phyloP scores from a whole-genome alignment of 1,140 invertebrate genomes.

The Drosophila melanogaster region DNA sequence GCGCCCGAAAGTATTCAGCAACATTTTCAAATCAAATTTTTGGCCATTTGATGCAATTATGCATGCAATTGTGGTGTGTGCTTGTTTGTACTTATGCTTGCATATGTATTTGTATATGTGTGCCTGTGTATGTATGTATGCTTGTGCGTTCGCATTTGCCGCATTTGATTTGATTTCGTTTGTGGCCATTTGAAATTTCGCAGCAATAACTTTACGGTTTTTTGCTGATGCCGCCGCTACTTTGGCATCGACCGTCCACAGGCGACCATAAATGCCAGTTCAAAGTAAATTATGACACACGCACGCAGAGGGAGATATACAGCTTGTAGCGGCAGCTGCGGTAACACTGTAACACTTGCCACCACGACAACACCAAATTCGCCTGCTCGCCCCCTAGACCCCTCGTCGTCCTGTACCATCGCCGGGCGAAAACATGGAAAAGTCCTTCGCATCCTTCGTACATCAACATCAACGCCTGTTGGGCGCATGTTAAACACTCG shows the following conservation, averaged over 20 bases:
- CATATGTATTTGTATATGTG: neutral
- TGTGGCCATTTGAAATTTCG: conserved; percentile 47
- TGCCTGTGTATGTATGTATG: conserved; percentile 5
- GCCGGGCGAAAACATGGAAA: conserved; percentile 73
- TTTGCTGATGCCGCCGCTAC: conserved; percentile 18
- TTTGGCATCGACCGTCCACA: conserved; percentile 29
- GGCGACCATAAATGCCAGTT: conserved; percentile 76
- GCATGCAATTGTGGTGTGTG: conserved; percentile 70
- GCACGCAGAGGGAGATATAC: conserved; percentile 21
- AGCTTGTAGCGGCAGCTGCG: conserved; percentile 48
- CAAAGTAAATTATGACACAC: conserved; percentile 78
- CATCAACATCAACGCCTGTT: conserved; percentile 80
- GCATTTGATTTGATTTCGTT: conserved; percentile 53
- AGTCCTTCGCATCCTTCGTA: conserved; percentile 78
- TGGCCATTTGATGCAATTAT: conserved; percentile 78
- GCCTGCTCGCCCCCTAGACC: neutral
- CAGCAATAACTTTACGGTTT: conserved; percentile 24
- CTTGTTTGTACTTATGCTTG: conserved; percentile 23
- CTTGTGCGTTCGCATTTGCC: conserved; percentile 43
- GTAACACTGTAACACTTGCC: conserved; percentile 48
- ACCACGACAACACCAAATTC: conserved; percentile 8
- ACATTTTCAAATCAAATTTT: conserved; percentile 77
- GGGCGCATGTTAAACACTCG: conserved; percentile 82
- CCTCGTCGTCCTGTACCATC: conserved; percentile 4
- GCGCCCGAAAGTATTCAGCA: conserved; percentile 61